These are phyloP conservation scores for Hyla sarda DNA, from an alignment of 2,113 vertebrate genomes.

Conservation along the genomic window DNA sequence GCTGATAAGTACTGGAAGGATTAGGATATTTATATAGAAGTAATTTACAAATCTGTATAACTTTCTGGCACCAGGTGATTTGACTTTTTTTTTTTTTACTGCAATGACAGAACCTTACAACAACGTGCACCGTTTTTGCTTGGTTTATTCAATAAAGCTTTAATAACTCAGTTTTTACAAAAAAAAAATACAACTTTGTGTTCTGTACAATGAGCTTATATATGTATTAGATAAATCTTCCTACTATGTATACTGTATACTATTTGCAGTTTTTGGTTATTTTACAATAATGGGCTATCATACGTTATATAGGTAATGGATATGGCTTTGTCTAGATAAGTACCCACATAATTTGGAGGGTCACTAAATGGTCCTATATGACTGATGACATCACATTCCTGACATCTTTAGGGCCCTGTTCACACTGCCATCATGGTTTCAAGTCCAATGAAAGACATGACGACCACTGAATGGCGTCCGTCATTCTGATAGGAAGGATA, in stretches of 20 bases:
- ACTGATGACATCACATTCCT: background rate
- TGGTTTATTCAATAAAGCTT: slow-evolving; percentile 50
- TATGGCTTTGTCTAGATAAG: slow-evolving; percentile 36
- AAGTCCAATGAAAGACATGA: too few relatives aligned
- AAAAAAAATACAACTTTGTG: slow-evolving; percentile 37
- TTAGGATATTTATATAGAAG: too few relatives aligned
- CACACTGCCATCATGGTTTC: too few relatives aligned
- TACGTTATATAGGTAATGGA: background rate
- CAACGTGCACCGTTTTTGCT: background rate
- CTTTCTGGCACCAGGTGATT: too few relatives aligned
- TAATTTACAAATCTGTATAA: too few relatives aligned
- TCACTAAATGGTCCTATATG: background rate
- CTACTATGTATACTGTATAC: slow-evolving; percentile 11
- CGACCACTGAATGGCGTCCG: too few relatives aligned
- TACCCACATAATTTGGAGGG: background rate
- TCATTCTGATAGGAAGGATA: too few relatives aligned
- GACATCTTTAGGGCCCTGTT: too few relatives aligned
- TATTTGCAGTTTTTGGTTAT: slow-evolving; percentile 15
- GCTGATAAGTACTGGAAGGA: too few relatives aligned
- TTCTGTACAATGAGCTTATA: slow-evolving; percentile 23
- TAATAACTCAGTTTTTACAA: slow-evolving; percentile 34
- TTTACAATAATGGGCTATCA: slow-evolving; percentile 22
- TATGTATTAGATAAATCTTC: slow-evolving; percentile 17
- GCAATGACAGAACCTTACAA: too few relatives aligned
- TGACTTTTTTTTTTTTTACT: too few relatives aligned